phyloP scores from a whole-genome alignment of 1,140 invertebrate species.

The Eumaeus atala region DNA sequence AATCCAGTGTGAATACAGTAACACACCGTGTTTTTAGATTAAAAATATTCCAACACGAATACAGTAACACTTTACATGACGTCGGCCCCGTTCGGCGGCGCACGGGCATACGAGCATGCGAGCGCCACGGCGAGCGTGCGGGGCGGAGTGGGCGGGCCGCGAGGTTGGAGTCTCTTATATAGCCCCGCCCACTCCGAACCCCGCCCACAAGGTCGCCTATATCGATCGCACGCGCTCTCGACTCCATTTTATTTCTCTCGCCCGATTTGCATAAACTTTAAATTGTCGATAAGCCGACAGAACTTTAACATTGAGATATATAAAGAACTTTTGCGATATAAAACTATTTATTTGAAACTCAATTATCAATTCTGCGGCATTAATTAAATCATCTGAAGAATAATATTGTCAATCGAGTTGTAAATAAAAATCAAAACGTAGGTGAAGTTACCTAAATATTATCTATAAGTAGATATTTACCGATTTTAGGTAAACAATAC shows the following conservation, averaged over 20 bases:
- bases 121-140: slow-evolving; percentile 16
- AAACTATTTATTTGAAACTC: not conserved
- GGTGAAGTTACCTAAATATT: too few relatives aligned
- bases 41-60: slow-evolving; percentile 10
- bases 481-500: too few relatives aligned
- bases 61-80: slow-evolving; percentile 29
- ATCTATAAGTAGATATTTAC: too few relatives aligned
- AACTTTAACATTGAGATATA: slow-evolving; percentile 13
- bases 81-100: slow-evolving; percentile 32
- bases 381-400: too few relatives aligned
- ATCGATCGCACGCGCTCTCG: slow-evolving; percentile 60
- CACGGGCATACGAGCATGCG: slow-evolving; percentile 15
- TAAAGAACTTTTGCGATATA: not conserved
- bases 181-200: slow-evolving; percentile 45
- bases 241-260: slow-evolving; percentile 70
- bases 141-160: slow-evolving; percentile 39
- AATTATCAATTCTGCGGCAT: too few relatives aligned
- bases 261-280: slow-evolving; percentile 67
- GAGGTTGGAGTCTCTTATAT: slow-evolving; percentile 53
- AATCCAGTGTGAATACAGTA: not conserved
- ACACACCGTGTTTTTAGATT: not conserved
- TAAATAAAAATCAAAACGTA: too few relatives aligned
- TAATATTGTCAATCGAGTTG: too few relatives aligned
- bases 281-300: slow-evolving; percentile 34
- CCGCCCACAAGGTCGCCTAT: slow-evolving; percentile 59